Evolutionary conservation across 2,797 vertebrate species (phyloP), one percentile per base, ranked within the genome.

Genomic region (Cirrhinus mrigala): DNA sequence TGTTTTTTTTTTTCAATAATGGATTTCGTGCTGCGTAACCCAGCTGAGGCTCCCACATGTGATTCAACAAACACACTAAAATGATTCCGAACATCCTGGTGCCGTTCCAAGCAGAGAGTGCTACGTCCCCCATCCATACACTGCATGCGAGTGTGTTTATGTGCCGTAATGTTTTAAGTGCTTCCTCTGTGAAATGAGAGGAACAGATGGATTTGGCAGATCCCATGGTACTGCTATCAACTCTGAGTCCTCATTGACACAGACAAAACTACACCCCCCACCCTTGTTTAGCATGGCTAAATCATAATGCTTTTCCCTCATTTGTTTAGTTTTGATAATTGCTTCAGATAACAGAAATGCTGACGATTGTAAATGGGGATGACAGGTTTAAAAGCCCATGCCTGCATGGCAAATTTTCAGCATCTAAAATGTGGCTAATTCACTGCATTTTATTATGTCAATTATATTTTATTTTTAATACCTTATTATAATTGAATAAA

Each of bases 121-220:
- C 46, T 52, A 66, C 16, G n/a, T 78, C 48, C 56, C n/a, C 52
- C 50, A n/a, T 62, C 68, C 56, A 18, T 46, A 73, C 68, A 46
- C 40, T 71, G 52, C 11, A 44, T 60, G 37, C 9, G 3, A 66
- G 76, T 83, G 73, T 78, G 78, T 87, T 87, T 87, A 80, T 79
- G 48, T 54, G 37, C 44, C 50, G 66, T 86, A 77, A 86, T 86
- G 81, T 86, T 88, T 88, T 86, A 88, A 86, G 87, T 84, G 87
- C 81, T 86, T 84, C 74, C 85, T 81, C 82, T 81, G 77, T 86
- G 56, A 76, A 84, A 88, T 84, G 66, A 80, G 48, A 79, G 20
- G 82, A 76, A 80, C 82, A 87, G 86, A 87, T 87, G 64, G 60
- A 78, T 87, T 84, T 76, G 74, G 79, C 79, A 70, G 70, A 73